Percentiles rank a stretch among this genome's conserved stretches.
phyloP scores from a whole-genome alignment of 1,140 invertebrate species.

The Scaptodrosophila lebanonensis region DNA sequence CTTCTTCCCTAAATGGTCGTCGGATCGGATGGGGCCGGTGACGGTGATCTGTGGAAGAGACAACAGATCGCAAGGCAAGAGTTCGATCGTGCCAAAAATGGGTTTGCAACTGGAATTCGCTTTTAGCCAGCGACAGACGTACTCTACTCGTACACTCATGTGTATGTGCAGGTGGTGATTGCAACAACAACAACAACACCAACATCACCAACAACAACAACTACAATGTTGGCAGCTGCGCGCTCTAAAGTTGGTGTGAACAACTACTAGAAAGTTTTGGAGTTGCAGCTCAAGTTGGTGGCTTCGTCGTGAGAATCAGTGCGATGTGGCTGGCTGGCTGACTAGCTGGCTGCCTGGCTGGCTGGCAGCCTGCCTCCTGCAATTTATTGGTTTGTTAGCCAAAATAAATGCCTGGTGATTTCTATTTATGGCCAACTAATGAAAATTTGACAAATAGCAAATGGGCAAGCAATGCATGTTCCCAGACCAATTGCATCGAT shows the following conservation, averaged over 20 bases:
- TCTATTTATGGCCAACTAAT: conserved; percentile 65
- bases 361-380: conserved; percentile 5
- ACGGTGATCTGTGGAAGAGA: conserved; percentile 29
- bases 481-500: conserved; percentile 49
- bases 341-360: too few species aligned
- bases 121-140: conserved; percentile 53
- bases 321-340: too few species aligned
- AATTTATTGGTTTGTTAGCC: conserved; percentile 64
- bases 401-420: conserved; percentile 57
- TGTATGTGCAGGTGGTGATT: conserved; percentile 58
- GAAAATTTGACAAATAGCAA: conserved; percentile 73
- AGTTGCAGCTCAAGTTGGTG: conserved; percentile 25
- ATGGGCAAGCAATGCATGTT: conserved; percentile 45
- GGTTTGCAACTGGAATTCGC: conserved; percentile 74
- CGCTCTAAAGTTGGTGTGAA: conserved; percentile 53
- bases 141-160: conserved; percentile 29
- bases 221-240: conserved; percentile 15
- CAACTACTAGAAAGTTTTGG: conserved; percentile 69
- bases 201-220: conserved; percentile 13
- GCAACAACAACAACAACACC: conserved; percentile 28
- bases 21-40: conserved; percentile 1
- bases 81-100: conserved; percentile 69
- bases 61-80: too few species aligned
- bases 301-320: conserved; percentile 61
- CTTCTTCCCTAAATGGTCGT: conserved; percentile 56